phyloP scores from a whole-genome alignment of 2,113 vertebrate species.

The Panurus biarmicus region DNA sequence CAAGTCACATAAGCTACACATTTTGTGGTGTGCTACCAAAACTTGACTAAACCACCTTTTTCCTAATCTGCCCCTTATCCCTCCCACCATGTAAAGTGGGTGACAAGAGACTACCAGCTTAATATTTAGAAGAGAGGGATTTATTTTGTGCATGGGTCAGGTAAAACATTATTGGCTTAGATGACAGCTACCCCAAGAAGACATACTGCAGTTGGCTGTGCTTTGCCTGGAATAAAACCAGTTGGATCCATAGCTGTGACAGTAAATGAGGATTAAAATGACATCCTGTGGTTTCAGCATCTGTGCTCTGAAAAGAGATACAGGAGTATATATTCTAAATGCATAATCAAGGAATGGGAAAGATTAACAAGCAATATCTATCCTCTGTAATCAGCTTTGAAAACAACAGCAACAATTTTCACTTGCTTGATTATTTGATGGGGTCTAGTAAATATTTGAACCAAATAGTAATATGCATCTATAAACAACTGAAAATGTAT shows the following conservation, averaged over 20 bases:
- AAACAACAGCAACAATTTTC: not conserved
- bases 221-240: constrained; percentile 35
- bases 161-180: constrained; percentile 8
- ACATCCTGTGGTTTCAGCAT: constrained; percentile 56
- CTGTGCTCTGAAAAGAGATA: constrained; percentile 36
- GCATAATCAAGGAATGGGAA: constrained; percentile 38
- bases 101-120: not conserved
- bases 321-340: not conserved
- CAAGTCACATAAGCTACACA: not conserved
- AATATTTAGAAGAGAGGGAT: not conserved
- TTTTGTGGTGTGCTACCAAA: not conserved
- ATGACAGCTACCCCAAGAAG: not conserved
- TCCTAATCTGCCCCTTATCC: not conserved
- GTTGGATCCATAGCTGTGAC: constrained; percentile 40
- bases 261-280: constrained; percentile 53
- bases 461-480: not conserved
- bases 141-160: not conserved
- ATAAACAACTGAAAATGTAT: not conserved
- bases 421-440: not conserved
- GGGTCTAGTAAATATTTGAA: not conserved
- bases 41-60: not conserved
- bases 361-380: constrained; percentile 42
- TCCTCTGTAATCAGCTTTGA: constrained; percentile 31
- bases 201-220: constrained; percentile 1
- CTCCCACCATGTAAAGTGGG: not conserved